Evolutionary conservation across 1,140 invertebrate genomes (phyloP), one percentile per base, ranked within the genome.

Genomic region (Pseudomyrmex flavicornis): DNA sequence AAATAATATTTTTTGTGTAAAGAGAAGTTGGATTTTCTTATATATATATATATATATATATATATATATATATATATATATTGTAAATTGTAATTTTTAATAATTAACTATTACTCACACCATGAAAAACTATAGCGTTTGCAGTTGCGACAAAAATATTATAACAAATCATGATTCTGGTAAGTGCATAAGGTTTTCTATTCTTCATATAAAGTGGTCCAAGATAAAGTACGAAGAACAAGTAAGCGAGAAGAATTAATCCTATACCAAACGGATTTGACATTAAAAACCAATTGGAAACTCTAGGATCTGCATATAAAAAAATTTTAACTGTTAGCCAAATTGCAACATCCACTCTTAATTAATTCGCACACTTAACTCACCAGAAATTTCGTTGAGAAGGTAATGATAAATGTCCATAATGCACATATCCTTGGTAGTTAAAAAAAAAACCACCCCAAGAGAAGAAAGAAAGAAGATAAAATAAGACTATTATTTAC

Each of bases 271-370:
- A 92, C 26, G 96, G 96, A 65, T 94, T 94, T 58, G 93, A 91
- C 96, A 97, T 96, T 15, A 97, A 89, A 26, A 96, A 95, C 97
- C 97, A 98, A 90, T 97, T 95, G 87, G 96, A 96, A 83, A 98
- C 97, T 90, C 98, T 95, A 54, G 96, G 95, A 95, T 98, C 97
- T 97, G 91, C 65, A 94, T 95, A 85, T 87, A 5, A 35, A 35
- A 35, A 35, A 5, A 35, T 35, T 7, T 4, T 7, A 35, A 7
- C 5, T 35, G 35, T 35, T 35, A 35, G 35, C 35, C 35, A 35
- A 35, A 35, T 35, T 56, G 46, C 4, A 68, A 44, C 46, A 8
- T 77, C 12, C 59, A 77, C 48, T 35, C 8, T 15, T 73, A 9
- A 5, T 26, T 73, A 13, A 12, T 26, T 79, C 15, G 13, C 10